Base-by-base conservation (phyloP, 1,140 invertebrate genomes). In the Paralvinella palmiformis region DNA sequence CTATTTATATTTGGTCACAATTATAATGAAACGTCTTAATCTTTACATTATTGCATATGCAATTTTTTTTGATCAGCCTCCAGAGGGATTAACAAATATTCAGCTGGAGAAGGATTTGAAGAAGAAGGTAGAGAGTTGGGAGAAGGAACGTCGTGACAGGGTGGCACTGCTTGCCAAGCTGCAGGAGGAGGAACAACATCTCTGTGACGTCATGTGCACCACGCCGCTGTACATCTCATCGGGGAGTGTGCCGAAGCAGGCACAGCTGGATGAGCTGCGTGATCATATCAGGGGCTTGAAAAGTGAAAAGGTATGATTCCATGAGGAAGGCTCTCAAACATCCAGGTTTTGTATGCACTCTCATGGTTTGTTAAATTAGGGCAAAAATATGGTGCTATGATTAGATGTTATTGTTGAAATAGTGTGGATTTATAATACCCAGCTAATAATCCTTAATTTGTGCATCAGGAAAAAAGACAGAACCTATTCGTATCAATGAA, bases 181-280 rank as follows among this genome's bases (percentile, higher is more conserved):
- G 10, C 68, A 70, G n/a, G 66, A 68, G 1, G 50, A 69, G 41
- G 76, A 78, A 52, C 72, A 75, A 56, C 20, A 68, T 17, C 63
- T 78, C 29, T 76, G 76, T 70, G 71, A 74, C 22, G 31, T 68
- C 1, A 64, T 78, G 63, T 71, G 69, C 63, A 65, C 55, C 13
- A 76, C 73, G 22, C 75, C 76, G 0, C 76, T 72, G 50, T 78
- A 78, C 59, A 68, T 78, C 24, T 73, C 76, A 1, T 67, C 69
- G 24, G 73, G 73, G n/a, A 64, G 62, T 22, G 71, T 72, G 3
- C 76, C 76, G 6, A 69, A 56, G 22, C 36, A 61, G 20, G 69
- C 72, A 15, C 73, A 78, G 64, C 60, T 78, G n/a, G 59, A 71
- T 17, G 71, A 72, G 27, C 56, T 76, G n/a, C 69, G 75, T 57